Conservation (phyloP, 2,888 invertebrate genomes). For the Vanessa cardui region DNA sequence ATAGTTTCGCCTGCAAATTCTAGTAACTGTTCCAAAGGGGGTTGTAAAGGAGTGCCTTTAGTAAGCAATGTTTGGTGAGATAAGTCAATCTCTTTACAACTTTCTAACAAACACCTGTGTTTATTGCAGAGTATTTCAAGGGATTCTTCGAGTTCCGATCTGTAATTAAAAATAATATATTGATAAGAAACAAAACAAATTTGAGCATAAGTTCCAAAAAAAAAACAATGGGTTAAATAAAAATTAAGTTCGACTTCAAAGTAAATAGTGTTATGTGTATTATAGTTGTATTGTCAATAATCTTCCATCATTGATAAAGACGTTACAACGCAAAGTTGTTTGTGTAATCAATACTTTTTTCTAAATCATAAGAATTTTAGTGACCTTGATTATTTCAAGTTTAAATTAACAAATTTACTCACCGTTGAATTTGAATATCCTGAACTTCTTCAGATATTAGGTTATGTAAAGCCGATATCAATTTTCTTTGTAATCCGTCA, state of each 20-base stretch:
- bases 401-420: constrained; percentile 43
- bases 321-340: no score
- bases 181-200: background rate
- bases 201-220: background rate
- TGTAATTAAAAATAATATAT: constrained; percentile 41
- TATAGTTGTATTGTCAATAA: no score
- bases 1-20: constrained; percentile 64
- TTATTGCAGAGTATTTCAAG: constrained; percentile 66
- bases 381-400: no score
- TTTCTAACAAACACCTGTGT: constrained; percentile 58
- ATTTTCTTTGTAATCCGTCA: constrained; percentile 63
- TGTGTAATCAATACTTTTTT: no score
- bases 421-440: constrained; percentile 72
- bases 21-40: constrained; percentile 61
- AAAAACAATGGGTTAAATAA: background rate
- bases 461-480: constrained; percentile 68
- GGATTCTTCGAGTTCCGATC: constrained; percentile 61
- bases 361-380: no score
- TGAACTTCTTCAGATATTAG: constrained; percentile 67
- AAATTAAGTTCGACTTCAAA: no score
- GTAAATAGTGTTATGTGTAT: no score
- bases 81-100: constrained; percentile 57
- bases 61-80: constrained; percentile 52
- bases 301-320: no score
- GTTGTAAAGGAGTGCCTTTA: constrained; percentile 67